Evolutionary conservation across 2,113 vertebrate species (phyloP).

Genomic region (Proteles cristata): DNA sequence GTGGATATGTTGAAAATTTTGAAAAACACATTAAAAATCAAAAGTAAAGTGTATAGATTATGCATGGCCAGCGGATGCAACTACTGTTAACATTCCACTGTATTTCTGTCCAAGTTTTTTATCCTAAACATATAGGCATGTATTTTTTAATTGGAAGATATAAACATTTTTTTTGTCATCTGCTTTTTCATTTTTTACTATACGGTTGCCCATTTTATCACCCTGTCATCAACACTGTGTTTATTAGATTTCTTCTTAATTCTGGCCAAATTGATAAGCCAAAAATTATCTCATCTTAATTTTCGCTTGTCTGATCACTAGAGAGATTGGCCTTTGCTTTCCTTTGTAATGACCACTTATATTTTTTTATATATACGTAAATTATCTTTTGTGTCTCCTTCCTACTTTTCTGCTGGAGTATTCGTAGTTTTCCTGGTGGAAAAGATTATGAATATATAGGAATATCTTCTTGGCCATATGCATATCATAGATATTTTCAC

Average conservation of each 20-base stretch:
- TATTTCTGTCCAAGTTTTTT: neutral
- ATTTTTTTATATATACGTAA: neutral
- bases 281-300: neutral
- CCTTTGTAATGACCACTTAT: neutral
- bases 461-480: neutral
- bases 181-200: constrained; percentile 18
- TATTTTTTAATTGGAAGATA: neutral
- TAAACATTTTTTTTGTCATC: neutral
- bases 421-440: neutral
- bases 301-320: neutral
- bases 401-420: neutral
- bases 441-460: neutral
- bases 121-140: neutral
- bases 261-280: neutral
- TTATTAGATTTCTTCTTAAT: constrained; percentile 15
- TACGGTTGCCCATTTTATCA: neutral
- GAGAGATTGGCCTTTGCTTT: neutral
- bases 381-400: neutral
- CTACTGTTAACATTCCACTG: neutral
- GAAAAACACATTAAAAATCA: neutral
- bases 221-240: neutral
- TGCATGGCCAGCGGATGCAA: neutral
- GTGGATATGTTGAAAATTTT: neutral
- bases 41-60: neutral
- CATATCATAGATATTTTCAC: neutral